These are phyloP conservation scores for Pelobates cultripes DNA, from an alignment of 2,797 vertebrate genomes.

Conservation along the genomic window DNA sequence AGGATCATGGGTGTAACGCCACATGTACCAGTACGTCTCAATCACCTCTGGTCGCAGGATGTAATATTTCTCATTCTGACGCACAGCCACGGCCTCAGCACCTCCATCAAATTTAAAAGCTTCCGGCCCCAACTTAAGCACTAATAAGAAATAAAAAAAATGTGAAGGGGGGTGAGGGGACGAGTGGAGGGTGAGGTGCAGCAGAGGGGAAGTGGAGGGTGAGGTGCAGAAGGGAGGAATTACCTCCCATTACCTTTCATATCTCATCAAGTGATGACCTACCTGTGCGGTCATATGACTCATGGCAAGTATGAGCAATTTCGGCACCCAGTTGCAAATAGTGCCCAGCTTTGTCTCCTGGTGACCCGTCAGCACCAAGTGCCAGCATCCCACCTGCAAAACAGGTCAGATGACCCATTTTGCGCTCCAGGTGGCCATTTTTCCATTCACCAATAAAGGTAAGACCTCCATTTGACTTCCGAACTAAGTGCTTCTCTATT, in stretches of 20 bases:
- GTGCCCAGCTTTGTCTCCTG: slow-evolving; percentile 93
- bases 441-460: slow-evolving; percentile 98
- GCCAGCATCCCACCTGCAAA: slow-evolving; percentile 98
- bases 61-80: slow-evolving; percentile 98
- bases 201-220: no score
- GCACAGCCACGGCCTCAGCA: slow-evolving; percentile 90
- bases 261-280: slow-evolving; percentile 45
- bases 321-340: slow-evolving; percentile 97
- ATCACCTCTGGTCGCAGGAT: slow-evolving; percentile 97
- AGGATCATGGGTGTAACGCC: slow-evolving; percentile 96
- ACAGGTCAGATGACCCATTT: slow-evolving; percentile 98
- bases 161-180: neutral
- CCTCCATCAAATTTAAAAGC: slow-evolving; percentile 97
- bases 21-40: slow-evolving; percentile 98
- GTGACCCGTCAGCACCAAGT: slow-evolving; percentile 92
- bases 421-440: slow-evolving; percentile 95
- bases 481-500: slow-evolving; percentile 94
- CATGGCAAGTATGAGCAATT: slow-evolving; percentile 96
- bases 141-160: slow-evolving; percentile 61
- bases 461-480: slow-evolving; percentile 92
- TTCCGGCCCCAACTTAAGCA: slow-evolving; percentile 94
- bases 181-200: no score
- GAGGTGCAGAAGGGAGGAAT: neutral
- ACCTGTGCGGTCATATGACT: slow-evolving; percentile 96
- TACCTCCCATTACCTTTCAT: neutral